phyloP scores from a whole-genome alignment of 2,888 invertebrate genomes.

The Spilarctia lutea region DNA sequence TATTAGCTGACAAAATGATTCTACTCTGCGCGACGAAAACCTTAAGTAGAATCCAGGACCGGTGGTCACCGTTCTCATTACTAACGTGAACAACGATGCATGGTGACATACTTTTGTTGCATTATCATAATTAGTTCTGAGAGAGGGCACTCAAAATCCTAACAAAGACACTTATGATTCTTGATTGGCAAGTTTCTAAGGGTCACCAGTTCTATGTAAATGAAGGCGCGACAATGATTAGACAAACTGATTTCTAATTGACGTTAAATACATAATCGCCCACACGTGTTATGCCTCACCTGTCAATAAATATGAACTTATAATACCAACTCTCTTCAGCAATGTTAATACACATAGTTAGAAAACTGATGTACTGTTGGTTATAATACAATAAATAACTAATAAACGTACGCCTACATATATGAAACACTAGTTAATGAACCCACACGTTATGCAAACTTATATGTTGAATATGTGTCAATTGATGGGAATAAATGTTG shows the following conservation, averaged over 20 bases:
- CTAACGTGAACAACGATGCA: too few species aligned
- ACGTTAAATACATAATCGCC: neutral
- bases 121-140: too few species aligned
- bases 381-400: constrained; percentile 31
- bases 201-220: neutral
- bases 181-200: neutral
- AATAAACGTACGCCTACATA: constrained; percentile 42
- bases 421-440: constrained; percentile 52
- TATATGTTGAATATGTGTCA: constrained; percentile 44
- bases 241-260: neutral
- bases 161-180: neutral
- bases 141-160: neutral
- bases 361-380: constrained; percentile 18
- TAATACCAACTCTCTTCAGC: constrained; percentile 28
- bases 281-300: neutral
- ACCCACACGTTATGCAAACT: constrained; percentile 56
- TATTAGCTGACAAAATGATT: too few species aligned
- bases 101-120: too few species aligned
- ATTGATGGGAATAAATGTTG: constrained; percentile 53
- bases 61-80: too few species aligned
- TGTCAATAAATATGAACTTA: constrained; percentile 1
- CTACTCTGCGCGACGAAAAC: too few species aligned
- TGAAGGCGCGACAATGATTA: neutral
- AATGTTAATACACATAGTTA: constrained; percentile 22
- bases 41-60: too few species aligned